A percentile compares a stretch with the other conserved stretches of the same genome.
phyloP scores from a whole-genome alignment of 2,888 invertebrate genomes.

The Xestobium rufovillosum region DNA sequence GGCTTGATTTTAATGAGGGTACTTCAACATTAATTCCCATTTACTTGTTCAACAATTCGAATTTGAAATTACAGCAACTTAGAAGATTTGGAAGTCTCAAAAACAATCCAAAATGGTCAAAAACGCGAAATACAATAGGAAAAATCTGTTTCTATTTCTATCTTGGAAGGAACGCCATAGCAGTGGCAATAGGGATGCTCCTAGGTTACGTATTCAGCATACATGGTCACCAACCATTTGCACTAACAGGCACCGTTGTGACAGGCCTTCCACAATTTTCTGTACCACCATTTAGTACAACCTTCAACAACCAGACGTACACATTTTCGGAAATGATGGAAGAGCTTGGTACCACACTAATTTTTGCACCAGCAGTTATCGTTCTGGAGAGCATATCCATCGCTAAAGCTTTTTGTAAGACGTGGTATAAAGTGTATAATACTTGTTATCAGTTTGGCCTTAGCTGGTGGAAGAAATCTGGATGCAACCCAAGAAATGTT shows the following conservation, averaged over 20 bases:
- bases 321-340: slow-evolving; percentile 56
- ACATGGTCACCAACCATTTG: slow-evolving; percentile 53
- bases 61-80: slow-evolving; percentile 43
- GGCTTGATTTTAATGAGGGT: slow-evolving; percentile 58
- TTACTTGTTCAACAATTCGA: background rate
- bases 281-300: slow-evolving; percentile 61
- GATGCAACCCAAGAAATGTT: slow-evolving; percentile 89
- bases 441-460: slow-evolving; percentile 18
- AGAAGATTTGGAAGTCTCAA: slow-evolving; percentile 50
- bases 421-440: background rate
- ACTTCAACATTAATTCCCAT: slow-evolving; percentile 26
- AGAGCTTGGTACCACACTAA: slow-evolving; percentile 53
- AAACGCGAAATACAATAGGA: slow-evolving; percentile 39
- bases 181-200: slow-evolving; percentile 61
- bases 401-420: slow-evolving; percentile 68
- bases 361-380: slow-evolving; percentile 65
- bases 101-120: slow-evolving; percentile 38
- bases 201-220: slow-evolving; percentile 52
- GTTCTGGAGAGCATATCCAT: slow-evolving; percentile 69
- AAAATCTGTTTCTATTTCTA: slow-evolving; percentile 56
- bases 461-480: slow-evolving; percentile 66
- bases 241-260: slow-evolving; percentile 61
- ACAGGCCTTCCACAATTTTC: slow-evolving; percentile 64
- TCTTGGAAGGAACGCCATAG: slow-evolving; percentile 69
- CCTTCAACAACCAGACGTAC: slow-evolving; percentile 45